These are phyloP conservation scores for Mylabris sibirica DNA, from an alignment of 2,888 invertebrate species.

Conservation along the genomic window DNA sequence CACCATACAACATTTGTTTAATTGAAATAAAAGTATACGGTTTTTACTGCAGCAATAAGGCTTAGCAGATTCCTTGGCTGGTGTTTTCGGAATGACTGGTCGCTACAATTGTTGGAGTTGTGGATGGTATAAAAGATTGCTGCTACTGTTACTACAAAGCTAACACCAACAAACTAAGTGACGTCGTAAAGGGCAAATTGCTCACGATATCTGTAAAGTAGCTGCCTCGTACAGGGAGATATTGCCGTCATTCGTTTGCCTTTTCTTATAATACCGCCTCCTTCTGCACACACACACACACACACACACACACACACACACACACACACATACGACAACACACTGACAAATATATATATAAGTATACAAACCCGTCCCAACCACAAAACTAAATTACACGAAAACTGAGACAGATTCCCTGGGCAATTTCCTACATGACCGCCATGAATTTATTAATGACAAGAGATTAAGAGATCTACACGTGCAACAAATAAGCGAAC, in stretches of 20 bases:
- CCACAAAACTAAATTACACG: conserved; percentile 33
- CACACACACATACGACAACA: conserved; percentile 3
- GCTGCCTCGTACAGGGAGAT: conserved; percentile 53
- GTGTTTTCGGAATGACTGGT: neutral
- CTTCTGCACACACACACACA: neutral
- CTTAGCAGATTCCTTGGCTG: conserved; percentile 31
- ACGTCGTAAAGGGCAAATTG: conserved; percentile 59
- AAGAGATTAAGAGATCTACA: neutral
- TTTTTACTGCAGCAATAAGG: conserved; percentile 28
- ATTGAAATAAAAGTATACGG: conserved; percentile 40
- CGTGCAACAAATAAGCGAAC: conserved; percentile 3
- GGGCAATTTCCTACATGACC: conserved; percentile 5
- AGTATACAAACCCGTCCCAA: conserved; percentile 6
- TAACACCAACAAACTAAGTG: conserved; percentile 45
- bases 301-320: conserved; percentile 7
- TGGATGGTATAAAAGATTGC: conserved; percentile 10
- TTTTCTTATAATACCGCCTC: conserved; percentile 24
- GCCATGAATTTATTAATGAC: conserved; percentile 5
- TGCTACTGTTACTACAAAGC: conserved; percentile 19
- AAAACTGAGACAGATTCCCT: conserved; percentile 28
- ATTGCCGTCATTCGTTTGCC: conserved; percentile 52
- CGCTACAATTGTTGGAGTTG: neutral
- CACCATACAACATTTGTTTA: conserved; percentile 31
- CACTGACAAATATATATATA: neutral
- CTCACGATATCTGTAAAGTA: conserved; percentile 55